phyloP scores from a whole-genome alignment of 1,140 invertebrate species.

The Akabosia matsudoensis region DNA sequence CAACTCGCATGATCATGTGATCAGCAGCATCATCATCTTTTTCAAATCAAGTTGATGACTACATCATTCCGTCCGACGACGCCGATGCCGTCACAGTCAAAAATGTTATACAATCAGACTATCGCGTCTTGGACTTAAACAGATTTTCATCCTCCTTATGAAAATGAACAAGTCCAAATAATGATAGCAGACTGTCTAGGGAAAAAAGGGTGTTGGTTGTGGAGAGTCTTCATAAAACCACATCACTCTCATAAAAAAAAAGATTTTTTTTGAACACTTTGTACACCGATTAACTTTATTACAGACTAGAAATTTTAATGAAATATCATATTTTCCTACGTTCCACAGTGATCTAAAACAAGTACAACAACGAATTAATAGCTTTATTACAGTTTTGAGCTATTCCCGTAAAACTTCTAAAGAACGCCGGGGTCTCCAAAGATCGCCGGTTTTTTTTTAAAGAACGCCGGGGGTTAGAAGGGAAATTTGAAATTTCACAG shows the following conservation, averaged over 20 bases:
- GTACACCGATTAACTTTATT: neutral
- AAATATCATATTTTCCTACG: neutral
- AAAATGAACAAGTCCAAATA: too few relatives aligned
- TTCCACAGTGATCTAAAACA: neutral
- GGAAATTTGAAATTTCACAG: too few relatives aligned
- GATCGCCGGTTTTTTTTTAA: too few relatives aligned
- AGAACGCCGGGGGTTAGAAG: too few relatives aligned
- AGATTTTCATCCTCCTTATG: neutral
- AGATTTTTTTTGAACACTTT: too few relatives aligned
- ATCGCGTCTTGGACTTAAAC: neutral
- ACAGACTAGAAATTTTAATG: neutral
- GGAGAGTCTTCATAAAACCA: too few relatives aligned
- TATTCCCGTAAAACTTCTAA: too few relatives aligned
- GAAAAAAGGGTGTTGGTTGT: slow-evolving; percentile 11
- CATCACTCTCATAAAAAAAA: too few relatives aligned
- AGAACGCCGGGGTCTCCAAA: too few relatives aligned
- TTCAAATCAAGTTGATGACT: neutral
- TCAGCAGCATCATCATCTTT: neutral
- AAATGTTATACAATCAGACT: neutral
- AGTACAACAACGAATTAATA: neutral
- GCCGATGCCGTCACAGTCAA: neutral
- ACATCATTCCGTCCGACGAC: neutral
- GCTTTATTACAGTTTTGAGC: neutral
- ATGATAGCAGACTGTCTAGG: too few relatives aligned
- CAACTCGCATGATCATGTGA: neutral